A percentile compares a stretch with the other conserved stretches of the same genome.
Conservation (phyloP, 2,888 invertebrate genomes). For the Cantharis flavilabris region DNA sequence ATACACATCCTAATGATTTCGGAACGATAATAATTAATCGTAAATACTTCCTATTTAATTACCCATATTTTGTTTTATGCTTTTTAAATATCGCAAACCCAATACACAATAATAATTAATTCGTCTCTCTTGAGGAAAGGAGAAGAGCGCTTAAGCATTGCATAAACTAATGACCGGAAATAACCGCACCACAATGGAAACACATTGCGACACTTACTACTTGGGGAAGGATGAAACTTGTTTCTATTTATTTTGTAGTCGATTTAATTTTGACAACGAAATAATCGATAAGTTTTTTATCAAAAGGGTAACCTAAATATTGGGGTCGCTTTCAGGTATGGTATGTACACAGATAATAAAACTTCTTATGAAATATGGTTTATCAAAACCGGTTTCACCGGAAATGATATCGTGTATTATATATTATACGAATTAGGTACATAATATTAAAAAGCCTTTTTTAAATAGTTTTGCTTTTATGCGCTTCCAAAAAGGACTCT, state of each 20-base stretch:
- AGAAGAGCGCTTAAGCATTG: not conserved
- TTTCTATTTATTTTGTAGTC: not conserved
- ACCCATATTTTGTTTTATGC: not conserved
- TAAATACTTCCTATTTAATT: not conserved
- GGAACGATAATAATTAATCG: not conserved
- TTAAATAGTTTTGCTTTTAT: not conserved
- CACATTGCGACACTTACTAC: not conserved
- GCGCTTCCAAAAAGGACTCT: not conserved
- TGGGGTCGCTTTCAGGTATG: not conserved
- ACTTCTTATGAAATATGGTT: not conserved
- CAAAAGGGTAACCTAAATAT: not conserved
- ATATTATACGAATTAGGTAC: not conserved
- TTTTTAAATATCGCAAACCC: not conserved
- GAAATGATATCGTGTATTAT: conserved; percentile 1
- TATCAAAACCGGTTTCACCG: not conserved
- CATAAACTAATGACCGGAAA: not conserved
- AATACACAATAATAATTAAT: not conserved
- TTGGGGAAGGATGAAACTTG: not conserved
- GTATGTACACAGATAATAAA: not conserved
- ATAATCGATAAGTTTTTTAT: not conserved
- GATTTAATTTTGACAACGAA: not conserved
- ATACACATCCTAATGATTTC: not conserved
- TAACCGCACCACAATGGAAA: not conserved
- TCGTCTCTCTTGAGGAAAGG: not conserved
- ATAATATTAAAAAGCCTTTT: not conserved